Percentiles rank a stretch among this genome's conserved stretches.
These are phyloP conservation scores for Lasioglossum zephyrum DNA, from an alignment of 2,888 invertebrate species.

Conservation along the genomic window DNA sequence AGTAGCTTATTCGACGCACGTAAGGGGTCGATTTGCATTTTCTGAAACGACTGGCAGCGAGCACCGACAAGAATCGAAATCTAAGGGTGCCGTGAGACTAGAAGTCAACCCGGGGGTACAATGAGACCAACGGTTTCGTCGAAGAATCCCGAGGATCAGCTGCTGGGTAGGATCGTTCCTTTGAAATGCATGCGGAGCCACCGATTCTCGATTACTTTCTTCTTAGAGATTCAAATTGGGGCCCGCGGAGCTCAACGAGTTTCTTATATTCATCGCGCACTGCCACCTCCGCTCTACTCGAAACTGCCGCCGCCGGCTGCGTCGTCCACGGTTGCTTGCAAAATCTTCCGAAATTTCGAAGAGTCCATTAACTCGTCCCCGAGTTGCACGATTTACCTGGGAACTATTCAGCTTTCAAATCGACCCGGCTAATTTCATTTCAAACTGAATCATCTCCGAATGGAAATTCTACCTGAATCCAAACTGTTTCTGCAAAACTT, in stretches of 20 bases:
- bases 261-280: slow-evolving; percentile 4
- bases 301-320: not conserved
- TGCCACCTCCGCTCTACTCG: not conserved
- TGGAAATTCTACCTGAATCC: not conserved
- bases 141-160: slow-evolving; percentile 1
- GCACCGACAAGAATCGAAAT: slow-evolving; percentile 16
- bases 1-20: slow-evolving; percentile 21
- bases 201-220: slow-evolving; percentile 24
- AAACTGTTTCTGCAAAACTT: not conserved
- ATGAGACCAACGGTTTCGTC: not conserved
- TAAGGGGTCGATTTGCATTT: slow-evolving; percentile 45
- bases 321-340: not conserved
- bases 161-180: slow-evolving; percentile 1
- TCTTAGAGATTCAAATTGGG: not conserved
- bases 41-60: slow-evolving; percentile 11
- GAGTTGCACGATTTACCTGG: not conserved
- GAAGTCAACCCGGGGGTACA: not conserved
- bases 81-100: not conserved
- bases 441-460: not conserved
- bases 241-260: not conserved
- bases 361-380: not conserved
- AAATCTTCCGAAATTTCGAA: not conserved
- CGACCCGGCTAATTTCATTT: not conserved
- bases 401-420: not conserved
- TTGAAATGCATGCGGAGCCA: slow-evolving; percentile 10